Conservation (phyloP, 2,888 invertebrate genomes). For the Eupithecia abbreviata region DNA sequence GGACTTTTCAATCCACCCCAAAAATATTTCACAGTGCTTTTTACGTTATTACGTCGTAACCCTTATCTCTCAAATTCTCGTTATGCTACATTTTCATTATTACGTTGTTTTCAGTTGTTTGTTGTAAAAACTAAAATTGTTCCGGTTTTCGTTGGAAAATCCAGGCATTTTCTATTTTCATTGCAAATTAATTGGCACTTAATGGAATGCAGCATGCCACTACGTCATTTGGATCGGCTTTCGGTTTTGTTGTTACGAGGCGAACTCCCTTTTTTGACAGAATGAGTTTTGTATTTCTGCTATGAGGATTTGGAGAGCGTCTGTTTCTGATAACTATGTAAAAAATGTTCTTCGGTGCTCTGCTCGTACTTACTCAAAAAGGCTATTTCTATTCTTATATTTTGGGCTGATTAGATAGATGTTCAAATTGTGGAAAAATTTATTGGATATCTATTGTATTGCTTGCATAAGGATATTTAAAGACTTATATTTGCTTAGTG, state of each 20-base stretch:
- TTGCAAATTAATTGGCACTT: conserved; percentile 41
- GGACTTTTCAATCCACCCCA: background rate
- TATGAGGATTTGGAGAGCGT: background rate
- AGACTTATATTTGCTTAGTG: background rate
- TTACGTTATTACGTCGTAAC: conserved; percentile 9
- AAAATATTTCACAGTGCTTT: conserved; percentile 6
- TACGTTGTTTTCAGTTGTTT: conserved; percentile 17
- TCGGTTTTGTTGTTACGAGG: conserved; percentile 12
- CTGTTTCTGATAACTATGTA: background rate
- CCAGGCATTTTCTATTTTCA: conserved; percentile 28
- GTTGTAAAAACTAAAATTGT: conserved; percentile 13
- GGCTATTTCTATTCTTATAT: background rate
- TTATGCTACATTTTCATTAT: conserved; percentile 17
- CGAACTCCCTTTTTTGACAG: background rate
- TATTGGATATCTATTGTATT: background rate
- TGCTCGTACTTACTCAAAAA: background rate
- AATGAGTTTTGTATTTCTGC: background rate
- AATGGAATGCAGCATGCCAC: conserved; percentile 41
- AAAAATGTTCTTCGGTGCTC: background rate
- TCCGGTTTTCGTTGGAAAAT: conserved; percentile 22
- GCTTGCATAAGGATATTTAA: background rate
- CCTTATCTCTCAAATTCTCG: conserved; percentile 10
- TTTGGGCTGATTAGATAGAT: background rate
- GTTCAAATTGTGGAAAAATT: too few species aligned
- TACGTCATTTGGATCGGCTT: conserved; percentile 26